These are phyloP conservation scores for Drosophila borealis DNA, from an alignment of 2,888 invertebrate genomes.

Conservation along the genomic window DNA sequence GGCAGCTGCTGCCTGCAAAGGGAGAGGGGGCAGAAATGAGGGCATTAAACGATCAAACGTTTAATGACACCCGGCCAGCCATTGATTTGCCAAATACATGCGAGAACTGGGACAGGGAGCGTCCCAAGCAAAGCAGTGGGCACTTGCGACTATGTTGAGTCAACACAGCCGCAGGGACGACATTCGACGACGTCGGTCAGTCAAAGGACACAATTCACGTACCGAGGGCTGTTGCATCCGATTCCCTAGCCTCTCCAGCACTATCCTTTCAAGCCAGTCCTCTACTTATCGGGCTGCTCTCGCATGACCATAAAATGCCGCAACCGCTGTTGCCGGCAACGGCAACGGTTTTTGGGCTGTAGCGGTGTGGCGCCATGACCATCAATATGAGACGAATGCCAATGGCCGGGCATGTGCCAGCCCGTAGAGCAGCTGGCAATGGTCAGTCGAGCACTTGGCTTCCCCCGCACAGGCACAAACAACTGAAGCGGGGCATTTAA, in stretches of 20 bases:
- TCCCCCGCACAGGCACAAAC: slow-evolving; percentile 62
- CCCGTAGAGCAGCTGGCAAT: slow-evolving; percentile 52
- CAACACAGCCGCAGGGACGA: slow-evolving; percentile 72
- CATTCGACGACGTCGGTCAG: slow-evolving; percentile 61
- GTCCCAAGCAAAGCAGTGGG: slow-evolving; percentile 9
- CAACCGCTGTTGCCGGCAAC: slow-evolving; percentile 8
- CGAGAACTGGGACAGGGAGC: slow-evolving; percentile 32
- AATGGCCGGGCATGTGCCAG: slow-evolving; percentile 28
- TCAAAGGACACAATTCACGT: slow-evolving; percentile 47
- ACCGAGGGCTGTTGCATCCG: slow-evolving; percentile 36
- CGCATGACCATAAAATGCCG: slow-evolving; percentile 48
- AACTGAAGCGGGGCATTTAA: slow-evolving; percentile 80
- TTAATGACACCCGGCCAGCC: slow-evolving; percentile 79
- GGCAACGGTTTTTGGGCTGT: background rate
- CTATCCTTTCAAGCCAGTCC: background rate
- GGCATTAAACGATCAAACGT: slow-evolving; percentile 78
- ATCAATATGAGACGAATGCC: slow-evolving; percentile 72
- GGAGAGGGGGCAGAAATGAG: slow-evolving; percentile 12
- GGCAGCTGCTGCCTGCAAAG: slow-evolving; percentile 42
- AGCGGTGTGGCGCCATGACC: slow-evolving; percentile 46
- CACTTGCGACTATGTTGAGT: slow-evolving; percentile 55
- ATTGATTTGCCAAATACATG: slow-evolving; percentile 79
- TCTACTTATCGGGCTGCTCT: slow-evolving; percentile 33
- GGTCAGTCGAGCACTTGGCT: slow-evolving; percentile 48
- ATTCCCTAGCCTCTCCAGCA: no score